Base-by-base conservation (phyloP, 2,113 vertebrate genomes). In the Grammomys surdaster region DNA sequence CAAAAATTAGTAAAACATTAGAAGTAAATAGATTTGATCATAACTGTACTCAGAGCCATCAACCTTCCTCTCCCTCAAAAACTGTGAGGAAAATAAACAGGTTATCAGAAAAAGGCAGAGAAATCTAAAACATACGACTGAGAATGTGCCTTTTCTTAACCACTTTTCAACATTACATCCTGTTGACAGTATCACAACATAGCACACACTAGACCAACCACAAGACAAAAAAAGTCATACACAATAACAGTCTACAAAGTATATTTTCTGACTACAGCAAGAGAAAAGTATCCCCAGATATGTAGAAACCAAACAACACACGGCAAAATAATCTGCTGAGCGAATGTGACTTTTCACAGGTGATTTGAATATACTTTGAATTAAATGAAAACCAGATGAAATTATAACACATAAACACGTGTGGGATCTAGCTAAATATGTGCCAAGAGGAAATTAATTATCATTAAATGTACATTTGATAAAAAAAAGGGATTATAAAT, bases 351-450 rank as follows among this genome's bases (percentile, higher is more conserved):
- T 65, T 48, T 5, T 93, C 56, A n/a, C 85, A 46, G 24, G 31
- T 86, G 80, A 89, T 60, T 2, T 86, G 24, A 88, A 33, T 48
- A 40, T 33, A 87, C 58, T 95, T 67, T 95, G 24, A 77, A 72
- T 11, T 81, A 84, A 82, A 93, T 46, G 3, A 87, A 91, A 85
- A 72, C 43, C 65, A 87, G 93, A 94, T 54, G 65, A 95, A 95
- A 89, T 72, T 40, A 78, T 0, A 77, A 65, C 12, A 51, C 48
- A 90, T 54, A 46, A 77, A 51, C 46, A 95, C 65, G 54, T 82
- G 43, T 48, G 8, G 10, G 5, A 63, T 58, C 89, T 63, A 67
- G n/a, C 60, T 75, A 72, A 76, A 58, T 5, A 78, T 58, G 2
- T 14, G 0, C 6, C 14, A 0, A 51, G 14, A 90, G 26, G 54